Evolutionary conservation across 2,888 invertebrate species (phyloP), one percentile per base, ranked within the genome.

Genomic region (Zootermopsis nevadensis): DNA sequence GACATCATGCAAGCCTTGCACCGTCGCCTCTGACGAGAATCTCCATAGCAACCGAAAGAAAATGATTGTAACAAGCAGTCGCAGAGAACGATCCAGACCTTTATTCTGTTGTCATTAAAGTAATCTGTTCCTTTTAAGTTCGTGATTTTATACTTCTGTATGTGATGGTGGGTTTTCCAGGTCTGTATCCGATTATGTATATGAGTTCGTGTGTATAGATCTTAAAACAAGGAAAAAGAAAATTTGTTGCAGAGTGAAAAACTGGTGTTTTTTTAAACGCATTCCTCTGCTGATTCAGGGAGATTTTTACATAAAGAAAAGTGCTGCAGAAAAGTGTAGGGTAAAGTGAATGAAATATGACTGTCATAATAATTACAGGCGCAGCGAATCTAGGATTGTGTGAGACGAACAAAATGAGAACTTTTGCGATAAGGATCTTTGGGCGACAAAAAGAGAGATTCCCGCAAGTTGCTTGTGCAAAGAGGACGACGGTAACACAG

Each of bases 311-410:
- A 76, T 42, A 83, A 83, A 81, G 83, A 83, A 79, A 80, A 80
- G 83, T 80, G 72, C 74, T 42, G 55, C 79, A 76, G 72, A 76
- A 69, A 60, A 53, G 38, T 74, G 38, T 4, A 80, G 53, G 53
- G 74, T 76, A 35, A 81, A 81, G 77, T 27, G 48, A 69, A 77
- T 83, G 83, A 83, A 83, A 77, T 83, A 83, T 83, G 81, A 67
- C 42, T 76, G 83, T 55, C 81, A 83, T 83, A 83, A 83, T 83
- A 83, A 83, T 83, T 83, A 83, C 83, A 81, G 83, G 67, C 83
- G 77, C 77, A 81, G 77, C 53, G 69, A 35, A 15, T 48, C 15
- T 48, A 3, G 48, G 48, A 19, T 3, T 48, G 19, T 48, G 19
- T 15, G 33, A 38, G 55, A 77, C 30, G 77, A 55, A 76, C 80